phyloP scores from a whole-genome alignment of 2,113 vertebrate species.

The Neoarius graeffei region DNA sequence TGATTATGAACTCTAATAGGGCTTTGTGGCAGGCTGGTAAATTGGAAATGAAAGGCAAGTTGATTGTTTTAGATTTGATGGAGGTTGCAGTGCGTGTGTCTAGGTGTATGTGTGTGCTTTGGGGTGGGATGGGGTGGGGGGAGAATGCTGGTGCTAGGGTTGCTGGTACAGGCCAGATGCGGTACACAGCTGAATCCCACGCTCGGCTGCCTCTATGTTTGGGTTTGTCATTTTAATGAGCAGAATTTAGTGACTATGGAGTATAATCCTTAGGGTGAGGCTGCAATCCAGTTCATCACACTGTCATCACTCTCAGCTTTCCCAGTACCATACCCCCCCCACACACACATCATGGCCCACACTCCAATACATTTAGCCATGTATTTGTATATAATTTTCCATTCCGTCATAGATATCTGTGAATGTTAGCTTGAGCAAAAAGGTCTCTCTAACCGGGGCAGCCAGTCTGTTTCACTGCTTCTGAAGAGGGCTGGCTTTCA shows the following conservation, averaged over 20 bases:
- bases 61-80: slow-evolving; percentile 80
- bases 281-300: slow-evolving; percentile 67
- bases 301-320: slow-evolving; percentile 69
- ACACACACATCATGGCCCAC: slow-evolving; percentile 22
- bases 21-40: slow-evolving; percentile 73
- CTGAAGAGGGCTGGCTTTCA: slow-evolving; percentile 42
- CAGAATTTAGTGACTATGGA: slow-evolving; percentile 79
- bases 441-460: slow-evolving; percentile 18
- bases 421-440: slow-evolving; percentile 38
- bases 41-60: slow-evolving; percentile 78
- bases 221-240: slow-evolving; percentile 82
- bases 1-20: slow-evolving; percentile 76
- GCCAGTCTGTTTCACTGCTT: slow-evolving; percentile 19
- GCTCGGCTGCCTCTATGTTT: slow-evolving; percentile 76
- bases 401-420: slow-evolving; percentile 30
- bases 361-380: slow-evolving; percentile 47
- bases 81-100: slow-evolving; percentile 49
- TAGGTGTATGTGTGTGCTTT: slow-evolving; percentile 27
- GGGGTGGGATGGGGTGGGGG: slow-evolving; percentile 1
- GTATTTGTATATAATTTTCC: slow-evolving; percentile 49
- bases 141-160: slow-evolving; percentile 62
- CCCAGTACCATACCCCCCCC: slow-evolving; percentile 21
- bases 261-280: slow-evolving; percentile 71
- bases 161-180: slow-evolving; percentile 75
- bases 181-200: slow-evolving; percentile 80